phyloP scores from a whole-genome alignment of 2,797 vertebrate genomes.

The Lithobates pipiens region DNA sequence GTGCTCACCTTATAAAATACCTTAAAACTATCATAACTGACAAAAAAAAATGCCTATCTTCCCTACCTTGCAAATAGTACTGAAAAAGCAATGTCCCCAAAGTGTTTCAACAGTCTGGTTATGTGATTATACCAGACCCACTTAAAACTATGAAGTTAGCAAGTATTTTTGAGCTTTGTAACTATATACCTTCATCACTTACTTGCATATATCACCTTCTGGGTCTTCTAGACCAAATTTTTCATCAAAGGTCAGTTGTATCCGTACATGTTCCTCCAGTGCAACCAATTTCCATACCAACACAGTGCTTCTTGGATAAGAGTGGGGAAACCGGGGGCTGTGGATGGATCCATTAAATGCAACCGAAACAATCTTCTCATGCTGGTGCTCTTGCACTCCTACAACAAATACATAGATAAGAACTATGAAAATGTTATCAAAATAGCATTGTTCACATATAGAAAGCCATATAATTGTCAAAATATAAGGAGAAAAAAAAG shows the following conservation, averaged over 20 bases:
- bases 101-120: no score
- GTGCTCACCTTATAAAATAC: no score
- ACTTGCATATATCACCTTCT: constrained; percentile 98
- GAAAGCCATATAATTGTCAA: no score
- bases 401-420: constrained; percentile 55
- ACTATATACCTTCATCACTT: constrained; percentile 69
- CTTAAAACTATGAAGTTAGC: no score
- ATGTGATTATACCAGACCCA: no score
- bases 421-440: background rate
- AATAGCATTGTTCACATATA: no score
- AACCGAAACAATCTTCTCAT: constrained; percentile 92
- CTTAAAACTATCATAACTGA: no score
- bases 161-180: background rate
- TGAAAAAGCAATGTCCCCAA: no score
- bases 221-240: constrained; percentile 95
- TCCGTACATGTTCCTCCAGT: constrained; percentile 83
- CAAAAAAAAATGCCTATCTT: no score
- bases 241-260: constrained; percentile 94
- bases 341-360: constrained; percentile 90
- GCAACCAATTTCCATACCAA: constrained; percentile 92
- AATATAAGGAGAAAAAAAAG: no score
- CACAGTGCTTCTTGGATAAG: constrained; percentile 89
- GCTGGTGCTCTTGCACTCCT: constrained; percentile 94
- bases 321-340: constrained; percentile 91
- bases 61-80: no score